Percentiles rank a stretch among this genome's conserved stretches.
phyloP scores from a whole-genome alignment of 2,888 invertebrate species.

The Liopterus haemorrhoidalis region DNA sequence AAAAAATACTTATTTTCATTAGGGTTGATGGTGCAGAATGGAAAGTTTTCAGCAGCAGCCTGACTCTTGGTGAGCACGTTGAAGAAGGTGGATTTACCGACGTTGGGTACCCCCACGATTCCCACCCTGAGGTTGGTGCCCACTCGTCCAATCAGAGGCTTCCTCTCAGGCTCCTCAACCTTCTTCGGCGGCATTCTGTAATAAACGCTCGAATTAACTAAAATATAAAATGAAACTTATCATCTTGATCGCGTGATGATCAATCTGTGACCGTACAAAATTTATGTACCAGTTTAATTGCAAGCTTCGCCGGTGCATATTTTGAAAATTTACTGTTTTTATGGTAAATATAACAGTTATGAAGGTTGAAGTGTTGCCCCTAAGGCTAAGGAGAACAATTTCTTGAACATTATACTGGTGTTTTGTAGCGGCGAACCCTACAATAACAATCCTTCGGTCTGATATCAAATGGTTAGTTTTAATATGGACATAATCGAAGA shows the following conservation, averaged over 20 bases:
- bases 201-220: constrained; percentile 5
- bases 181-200: constrained; percentile 76
- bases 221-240: neutral
- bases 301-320: constrained; percentile 23
- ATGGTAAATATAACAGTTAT: constrained; percentile 25
- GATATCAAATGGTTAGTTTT: constrained; percentile 43
- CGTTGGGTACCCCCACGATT: constrained; percentile 95
- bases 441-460: constrained; percentile 48
- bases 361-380: constrained; percentile 18
- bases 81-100: constrained; percentile 99
- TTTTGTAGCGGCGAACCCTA: constrained; percentile 18
- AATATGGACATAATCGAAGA: constrained; percentile 38
- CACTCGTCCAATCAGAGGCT: constrained; percentile 87
- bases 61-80: constrained; percentile 97
- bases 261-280: constrained; percentile 23
- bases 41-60: constrained; percentile 97
- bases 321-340: constrained; percentile 24
- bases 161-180: constrained; percentile 80
- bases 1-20: constrained; percentile 95
- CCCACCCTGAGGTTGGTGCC: constrained; percentile 96
- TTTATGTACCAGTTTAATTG: constrained; percentile 23
- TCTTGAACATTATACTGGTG: constrained; percentile 23
- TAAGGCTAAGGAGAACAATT: constrained; percentile 22
- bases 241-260: constrained; percentile 15
- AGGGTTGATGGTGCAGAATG: constrained; percentile 99